A percentile compares a stretch with the other conserved stretches of the same genome.
Evolutionary conservation across 2,888 invertebrate genomes (phyloP).

Genomic region (Pherbina coryleti): DNA sequence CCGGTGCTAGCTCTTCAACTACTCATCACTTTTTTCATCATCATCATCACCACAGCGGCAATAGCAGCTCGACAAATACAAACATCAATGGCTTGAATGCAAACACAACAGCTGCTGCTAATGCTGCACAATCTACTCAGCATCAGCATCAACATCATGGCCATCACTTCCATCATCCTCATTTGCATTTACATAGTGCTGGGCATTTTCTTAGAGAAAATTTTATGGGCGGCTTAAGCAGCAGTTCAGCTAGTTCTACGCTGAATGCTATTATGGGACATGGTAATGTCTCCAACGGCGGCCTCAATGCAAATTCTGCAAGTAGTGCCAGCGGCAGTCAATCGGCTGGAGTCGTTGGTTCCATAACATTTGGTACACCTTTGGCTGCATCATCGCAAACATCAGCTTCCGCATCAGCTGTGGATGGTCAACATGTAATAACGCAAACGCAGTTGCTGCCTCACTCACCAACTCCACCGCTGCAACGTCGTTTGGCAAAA

Average conservation of each 20-base stretch:
- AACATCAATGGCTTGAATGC: slow-evolving; percentile 51
- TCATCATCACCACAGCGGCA: slow-evolving; percentile 50
- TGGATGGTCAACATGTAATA: slow-evolving; percentile 55
- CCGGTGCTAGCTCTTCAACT: slow-evolving; percentile 47
- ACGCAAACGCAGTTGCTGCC: slow-evolving; percentile 67
- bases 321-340: slow-evolving; percentile 69
- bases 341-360: slow-evolving; percentile 62
- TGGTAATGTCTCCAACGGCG: slow-evolving; percentile 38
- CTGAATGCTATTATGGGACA: slow-evolving; percentile 65
- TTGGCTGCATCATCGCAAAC: slow-evolving; percentile 47
- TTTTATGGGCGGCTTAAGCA: slow-evolving; percentile 65
- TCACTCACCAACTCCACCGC: slow-evolving; percentile 84
- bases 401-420: slow-evolving; percentile 45
- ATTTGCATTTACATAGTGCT: slow-evolving; percentile 63
- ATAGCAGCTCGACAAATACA: slow-evolving; percentile 49
- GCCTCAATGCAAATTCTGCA: slow-evolving; percentile 45
- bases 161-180: slow-evolving; percentile 58
- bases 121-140: neutral
- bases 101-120: slow-evolving; percentile 19
- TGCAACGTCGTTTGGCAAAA: slow-evolving; percentile 89
- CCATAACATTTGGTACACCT: slow-evolving; percentile 61
- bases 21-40: slow-evolving; percentile 57
- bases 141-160: slow-evolving; percentile 39
- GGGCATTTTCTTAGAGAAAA: slow-evolving; percentile 63
- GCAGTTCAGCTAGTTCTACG: slow-evolving; percentile 65